These are phyloP conservation scores for Oxyscelio sp. DNA, from an alignment of 2,888 invertebrate species.

Conservation along the genomic window DNA sequence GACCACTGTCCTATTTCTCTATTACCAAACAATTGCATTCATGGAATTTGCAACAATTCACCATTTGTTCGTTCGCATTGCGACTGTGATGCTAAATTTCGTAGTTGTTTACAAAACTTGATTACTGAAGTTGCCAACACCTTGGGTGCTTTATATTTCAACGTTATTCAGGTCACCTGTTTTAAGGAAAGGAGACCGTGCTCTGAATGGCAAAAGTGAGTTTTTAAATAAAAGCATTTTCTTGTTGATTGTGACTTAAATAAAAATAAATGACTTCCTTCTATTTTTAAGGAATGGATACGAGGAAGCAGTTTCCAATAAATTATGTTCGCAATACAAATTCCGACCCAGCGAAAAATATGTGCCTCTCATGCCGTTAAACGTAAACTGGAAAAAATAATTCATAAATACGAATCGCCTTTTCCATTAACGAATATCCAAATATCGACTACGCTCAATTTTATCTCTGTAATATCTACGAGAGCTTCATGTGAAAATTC, in stretches of 20 bases:
- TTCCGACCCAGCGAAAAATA: constrained; percentile 91
- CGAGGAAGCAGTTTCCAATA: constrained; percentile 90
- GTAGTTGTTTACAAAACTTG: constrained; percentile 91
- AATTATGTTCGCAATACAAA: constrained; percentile 90
- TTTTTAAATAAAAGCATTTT: constrained; percentile 39
- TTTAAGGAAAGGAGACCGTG: constrained; percentile 92
- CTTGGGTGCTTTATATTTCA: constrained; percentile 93
- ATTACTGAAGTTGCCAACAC: constrained; percentile 92
- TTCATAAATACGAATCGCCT: background rate
- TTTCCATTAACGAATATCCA: constrained; percentile 14
- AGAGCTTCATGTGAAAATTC: background rate
- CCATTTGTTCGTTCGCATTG: constrained; percentile 93
- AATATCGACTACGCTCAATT: constrained; percentile 11
- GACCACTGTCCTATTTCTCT: constrained; percentile 92
- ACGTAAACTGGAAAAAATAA: constrained; percentile 84
- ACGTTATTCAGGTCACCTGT: constrained; percentile 92
- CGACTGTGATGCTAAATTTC: constrained; percentile 92
- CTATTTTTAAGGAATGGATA: constrained; percentile 90
- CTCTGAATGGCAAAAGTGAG: constrained; percentile 91
- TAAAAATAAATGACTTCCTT: background rate
- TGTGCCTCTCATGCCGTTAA: constrained; percentile 89
- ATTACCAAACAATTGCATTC: constrained; percentile 90
- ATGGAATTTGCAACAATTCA: constrained; percentile 92
- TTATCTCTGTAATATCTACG: background rate
- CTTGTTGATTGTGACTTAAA: background rate